These are phyloP conservation scores for Pissodes strobi DNA, from an alignment of 1,140 invertebrate species.

Conservation along the genomic window DNA sequence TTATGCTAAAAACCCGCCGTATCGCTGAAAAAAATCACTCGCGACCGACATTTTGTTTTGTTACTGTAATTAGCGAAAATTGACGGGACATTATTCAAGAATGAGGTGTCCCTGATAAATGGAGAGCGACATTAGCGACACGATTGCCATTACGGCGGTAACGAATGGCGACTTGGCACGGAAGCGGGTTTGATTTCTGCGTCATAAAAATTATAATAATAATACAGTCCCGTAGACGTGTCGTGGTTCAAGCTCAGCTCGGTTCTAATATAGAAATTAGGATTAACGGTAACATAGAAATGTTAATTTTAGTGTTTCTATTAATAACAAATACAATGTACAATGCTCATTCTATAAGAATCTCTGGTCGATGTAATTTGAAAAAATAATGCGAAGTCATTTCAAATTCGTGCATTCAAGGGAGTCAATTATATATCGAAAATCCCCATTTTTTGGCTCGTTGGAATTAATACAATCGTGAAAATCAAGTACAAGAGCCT, in stretches of 20 bases:
- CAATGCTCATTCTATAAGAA: no score
- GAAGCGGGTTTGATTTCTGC: slow-evolving; percentile 24
- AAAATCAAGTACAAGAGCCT: no score
- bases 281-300: no score
- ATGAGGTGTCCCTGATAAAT: slow-evolving; percentile 36
- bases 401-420: no score
- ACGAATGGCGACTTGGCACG: slow-evolving; percentile 33
- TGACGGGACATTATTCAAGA: slow-evolving; percentile 36
- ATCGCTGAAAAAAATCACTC: slow-evolving; percentile 36
- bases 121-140: slow-evolving; percentile 36
- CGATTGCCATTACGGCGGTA: slow-evolving; percentile 24
- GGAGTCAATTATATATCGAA: no score
- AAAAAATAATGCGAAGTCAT: no score
- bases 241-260: no score
- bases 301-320: no score
- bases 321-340: no score
- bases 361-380: no score
- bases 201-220: slow-evolving; percentile 16
- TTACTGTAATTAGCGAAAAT: slow-evolving; percentile 43
- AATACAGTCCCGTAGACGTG: not conserved
- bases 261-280: not conserved
- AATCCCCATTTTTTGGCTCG: no score
- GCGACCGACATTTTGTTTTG: slow-evolving; percentile 42
- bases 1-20: slow-evolving; percentile 23
- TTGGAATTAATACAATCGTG: no score